Evolutionary conservation across 1,140 invertebrate genomes (phyloP), one percentile per base, ranked within the genome.

Genomic region (Helicorthomorpha holstii): DNA sequence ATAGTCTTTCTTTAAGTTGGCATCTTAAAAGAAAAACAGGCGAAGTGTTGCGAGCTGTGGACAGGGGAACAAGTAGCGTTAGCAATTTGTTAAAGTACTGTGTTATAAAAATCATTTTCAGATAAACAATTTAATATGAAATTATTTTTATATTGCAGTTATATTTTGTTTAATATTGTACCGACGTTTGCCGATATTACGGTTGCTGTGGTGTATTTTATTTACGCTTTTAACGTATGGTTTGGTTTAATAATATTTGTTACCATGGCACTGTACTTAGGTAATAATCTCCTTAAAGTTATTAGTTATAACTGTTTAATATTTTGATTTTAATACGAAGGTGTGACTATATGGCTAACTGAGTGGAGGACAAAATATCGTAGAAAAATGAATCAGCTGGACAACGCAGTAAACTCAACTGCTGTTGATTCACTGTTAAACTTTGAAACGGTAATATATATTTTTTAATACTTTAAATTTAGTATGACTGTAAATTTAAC

Each of bases 321-420:
- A n/a, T 34, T 16, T 34, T 19, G 19, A 45, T 54, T 46, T 52
- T 38, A 26, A 56, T 53, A 63, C 70, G 12, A 59, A 94, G 87
- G 73, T 61, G 73, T 78, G 16, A 96, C 92, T 10, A 82, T 97
- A 60, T 63, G 68, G 7, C 73, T 97, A 21, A 97, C 92, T 1
- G 92, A 97, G 70, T 97, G 92, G 92, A 74, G 93, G 29, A 96
- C 90, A 0, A 92, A 95, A 65, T 96, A 81, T 65, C 81, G 93
- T 60, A 71, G 91, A 27, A 74, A 82, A 16, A 93, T 93, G 86
- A 98, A 98, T 68, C 69, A 83, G 21, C 80, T 87, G 0, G 92
- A 97, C 62, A 97, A 97, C 69, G 84, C 81, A 47, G 80, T 82
- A 50, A 82, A 86, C 63, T 82, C 88, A n/a, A 76, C 82, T 46